Evolutionary conservation across 2,888 invertebrate species (phyloP), one percentile per base, ranked within the genome.

Genomic region (Melieria omissa): DNA sequence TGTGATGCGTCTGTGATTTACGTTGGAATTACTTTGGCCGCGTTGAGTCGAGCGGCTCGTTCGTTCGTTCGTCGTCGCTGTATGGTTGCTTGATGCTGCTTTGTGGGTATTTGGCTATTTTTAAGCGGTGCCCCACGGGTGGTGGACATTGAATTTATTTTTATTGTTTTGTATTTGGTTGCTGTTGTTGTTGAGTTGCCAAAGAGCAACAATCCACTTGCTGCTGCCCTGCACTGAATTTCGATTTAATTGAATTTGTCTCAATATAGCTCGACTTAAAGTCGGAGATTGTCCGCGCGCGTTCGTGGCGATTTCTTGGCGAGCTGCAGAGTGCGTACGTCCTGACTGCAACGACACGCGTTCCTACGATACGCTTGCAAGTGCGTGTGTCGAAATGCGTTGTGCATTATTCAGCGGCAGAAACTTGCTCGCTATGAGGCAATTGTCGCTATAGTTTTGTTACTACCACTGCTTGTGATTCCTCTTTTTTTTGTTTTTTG

Each of bases 81-180:
- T 29, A 29, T 29, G 29, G 29, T 29, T 29, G 29, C 29, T 29
- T 29, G 29, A 3, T 29, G 29, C 29, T 29, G 29, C 29, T 29
- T 29, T 29, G 29, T 29, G 29, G 29, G 77, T 77, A 65, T 73
- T 66, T 66, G 76, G 76, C 81, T 83, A 83, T 83, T 84, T 83
- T 79, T 83, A 83, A 81, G 73, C 78, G 76, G 75, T 78, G 75
- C 79, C 76, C 77, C 80, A 78, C 80, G 79, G 78, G 29, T 29
- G 29, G 83, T 82, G 83, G 80, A 81, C 81, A 83, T 81, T 79
- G 76, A 82, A 81, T 82, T 82, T 80, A 79, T 80, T 78, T 52
- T 52, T 52, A 52, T 52, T 52, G 14, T n/a, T 5, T 52, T 52
- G 5, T 52, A 52, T 52, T 52, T 52, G 10, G 4, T 52, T 29